Base-by-base conservation (phyloP, 2,888 invertebrate genomes). In the Synergus umbraculus region DNA sequence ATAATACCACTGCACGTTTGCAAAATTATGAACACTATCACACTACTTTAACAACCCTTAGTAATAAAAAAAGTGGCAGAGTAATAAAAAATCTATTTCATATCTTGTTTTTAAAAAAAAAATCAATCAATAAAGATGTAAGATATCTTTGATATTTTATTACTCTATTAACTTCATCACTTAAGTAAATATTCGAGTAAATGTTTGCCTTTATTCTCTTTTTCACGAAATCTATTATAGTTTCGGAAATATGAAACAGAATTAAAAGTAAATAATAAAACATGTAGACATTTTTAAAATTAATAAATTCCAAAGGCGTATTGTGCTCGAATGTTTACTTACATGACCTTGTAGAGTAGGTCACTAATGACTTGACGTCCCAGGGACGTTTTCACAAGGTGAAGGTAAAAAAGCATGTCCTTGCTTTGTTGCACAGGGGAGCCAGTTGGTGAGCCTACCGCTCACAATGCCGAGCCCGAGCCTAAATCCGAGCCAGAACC, bases 341-440 rank as follows among this genome's bases (percentile, higher is more conserved):
- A 37, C 49, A 69, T 18, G 46, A 77, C 54, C 65, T 69, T 77
- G 76, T 76, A 81, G 80, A 77, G 73, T 78, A 73, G 63, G 81
- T 79, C 79, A 73, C 44, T 76, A 78, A 41, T 78, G 49, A 73
- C 49, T 79, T 37, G 64, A 49, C 69, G 67, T 77, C 65, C 22
- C 78, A 44, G 78, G 64, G 76, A 87, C 87, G 85, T 85, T 79
- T 60, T 87, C 87, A 88, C 88, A 80, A 81, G 90, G 90, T 89
- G 89, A 87, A 83, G 90, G 90, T 87, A 84, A 87, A 81, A 85
- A 83, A 80, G 90, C 91, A 91, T 91, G 90, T 88, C 85, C 88
- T 91, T 91, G 91, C 91, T 92, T 91, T 91, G 89, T 91, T 92
- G 91, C 91, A 92, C 91, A 92, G 92, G 92, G 87, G 88, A 90